These are phyloP conservation scores for Myripristis jacobus DNA, from an alignment of 2,797 vertebrate species.

Conservation along the genomic window DNA sequence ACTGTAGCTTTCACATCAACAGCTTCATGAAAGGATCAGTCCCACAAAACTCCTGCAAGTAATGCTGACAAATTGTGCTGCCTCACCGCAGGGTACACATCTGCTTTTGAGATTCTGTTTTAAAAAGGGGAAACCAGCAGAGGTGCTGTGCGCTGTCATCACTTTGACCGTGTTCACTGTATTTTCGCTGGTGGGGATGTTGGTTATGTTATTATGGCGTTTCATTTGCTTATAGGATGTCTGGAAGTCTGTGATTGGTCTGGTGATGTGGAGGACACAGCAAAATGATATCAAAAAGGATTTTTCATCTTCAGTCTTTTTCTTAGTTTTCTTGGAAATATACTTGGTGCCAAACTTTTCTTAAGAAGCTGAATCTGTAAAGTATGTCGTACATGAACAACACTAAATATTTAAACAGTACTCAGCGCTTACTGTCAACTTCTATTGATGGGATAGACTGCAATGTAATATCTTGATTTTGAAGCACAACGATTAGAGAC, in stretches of 20 bases:
- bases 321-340: conserved; percentile 23
- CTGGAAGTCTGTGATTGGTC: neutral
- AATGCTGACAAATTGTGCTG: conserved; percentile 39
- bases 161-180: conserved; percentile 18
- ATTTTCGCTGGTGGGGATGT: conserved; percentile 2
- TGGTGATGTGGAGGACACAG: conserved; percentile 16
- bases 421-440: no score
- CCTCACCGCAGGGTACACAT: conserved; percentile 25
- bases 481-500: no score
- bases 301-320: neutral
- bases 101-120: conserved; percentile 23
- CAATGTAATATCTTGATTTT: no score
- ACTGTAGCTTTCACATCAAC: conserved; percentile 31
- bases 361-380: no score
- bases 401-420: no score
- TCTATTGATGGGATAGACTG: no score
- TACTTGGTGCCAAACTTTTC: conserved; percentile 6
- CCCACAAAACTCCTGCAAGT: conserved; percentile 27
- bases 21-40: conserved; percentile 38
- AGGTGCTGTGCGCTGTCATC: conserved; percentile 12
- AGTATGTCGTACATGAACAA: no score
- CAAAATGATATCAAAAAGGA: neutral
- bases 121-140: conserved; percentile 6
- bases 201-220: conserved; percentile 10
- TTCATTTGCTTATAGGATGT: conserved; percentile 5